Base-by-base conservation (phyloP, 2,888 invertebrate species). In the Phyllotreta striolata region DNA sequence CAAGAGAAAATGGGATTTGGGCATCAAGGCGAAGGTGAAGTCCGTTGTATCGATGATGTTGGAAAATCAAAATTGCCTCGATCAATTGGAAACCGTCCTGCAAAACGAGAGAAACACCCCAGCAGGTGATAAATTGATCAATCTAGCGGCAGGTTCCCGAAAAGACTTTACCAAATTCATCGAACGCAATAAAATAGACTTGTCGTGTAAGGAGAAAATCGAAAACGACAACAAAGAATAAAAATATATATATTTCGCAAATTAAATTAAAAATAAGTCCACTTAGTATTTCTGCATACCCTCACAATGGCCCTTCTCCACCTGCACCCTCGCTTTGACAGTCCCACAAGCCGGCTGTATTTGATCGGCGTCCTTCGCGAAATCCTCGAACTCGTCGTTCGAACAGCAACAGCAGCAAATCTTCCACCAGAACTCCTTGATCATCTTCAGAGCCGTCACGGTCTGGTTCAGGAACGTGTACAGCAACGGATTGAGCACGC, bases 131-230 rank as follows among this genome's bases (percentile, higher is more conserved):
- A 86, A 85, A 76, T 72, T 88, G 7, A 77, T 80, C 56, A 80
- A 79, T 54, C 82, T 87, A 0, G 79, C 87, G 24, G 78, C 80
- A 44, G 78, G 81, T 38, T 86, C 84, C 56, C 82, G 83, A 65
- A 81, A 74, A 13, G 84, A 84, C 44, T 84, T 86, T 39, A 77
- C 82, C 14, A 84, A 77, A 62, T 83, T 83, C 78, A 80, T 84
- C 62, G 83, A 83, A 73, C 80, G 85, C 74, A 85, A 85, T 56
- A 74, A 74, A 65, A 72, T 74, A 46, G 71, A 73, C 43, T 47
- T 74, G 9, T 1, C 10, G 7, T 12, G 92, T 24, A 84, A 99
- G 70, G 97, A 98, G 74, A 96, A 95, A n/a, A n/a, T n/a, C 5
- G 6, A 10, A 9, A 60, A 60, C 12, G 52, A 43, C 34, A 13